A percentile compares a stretch with the other conserved stretches of the same genome.
Evolutionary conservation across 2,113 vertebrate genomes (phyloP).

Genomic region (Parus major): DNA sequence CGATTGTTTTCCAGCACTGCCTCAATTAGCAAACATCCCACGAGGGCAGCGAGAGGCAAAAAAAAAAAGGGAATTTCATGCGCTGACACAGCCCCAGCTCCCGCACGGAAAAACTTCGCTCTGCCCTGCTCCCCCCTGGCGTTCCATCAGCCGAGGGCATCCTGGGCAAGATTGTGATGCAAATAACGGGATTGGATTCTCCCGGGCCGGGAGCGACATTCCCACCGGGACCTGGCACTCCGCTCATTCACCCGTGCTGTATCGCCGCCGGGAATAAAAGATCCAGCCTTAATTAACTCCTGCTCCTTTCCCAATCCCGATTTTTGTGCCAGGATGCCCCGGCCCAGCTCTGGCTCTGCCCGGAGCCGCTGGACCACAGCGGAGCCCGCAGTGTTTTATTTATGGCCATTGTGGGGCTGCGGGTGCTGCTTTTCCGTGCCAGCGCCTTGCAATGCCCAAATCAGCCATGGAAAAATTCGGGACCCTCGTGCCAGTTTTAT

Average conservation of each 20-base stretch:
- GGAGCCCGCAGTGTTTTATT: not conserved
- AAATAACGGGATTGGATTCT: constrained; percentile 74
- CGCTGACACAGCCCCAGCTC: constrained; percentile 40
- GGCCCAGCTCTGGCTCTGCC: not conserved
- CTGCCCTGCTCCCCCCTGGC: constrained; percentile 36
- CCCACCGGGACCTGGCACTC: constrained; percentile 80
- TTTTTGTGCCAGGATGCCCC: constrained; percentile 55
- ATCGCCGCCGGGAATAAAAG: constrained; percentile 78
- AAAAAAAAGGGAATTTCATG: constrained; percentile 39
- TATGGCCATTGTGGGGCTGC: not conserved
- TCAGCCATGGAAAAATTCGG: not conserved
- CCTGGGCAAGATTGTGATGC: constrained; percentile 85
- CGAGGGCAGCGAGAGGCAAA: constrained; percentile 21
- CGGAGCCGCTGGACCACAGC: not conserved
- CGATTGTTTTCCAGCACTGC: constrained; percentile 61
- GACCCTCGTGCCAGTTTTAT: not conserved
- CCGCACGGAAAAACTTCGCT: constrained; percentile 4
- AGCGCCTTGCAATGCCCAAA: not conserved
- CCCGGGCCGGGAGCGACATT: constrained; percentile 76
- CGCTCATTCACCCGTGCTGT: constrained; percentile 73
- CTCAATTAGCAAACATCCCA: constrained; percentile 72
- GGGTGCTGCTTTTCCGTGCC: constrained; percentile 25
- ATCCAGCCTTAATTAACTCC: constrained; percentile 77
- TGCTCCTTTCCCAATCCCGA: constrained; percentile 45
- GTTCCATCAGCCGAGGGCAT: constrained; percentile 82